Evolutionary conservation across 2,113 vertebrate genomes (phyloP).

Genomic region (Microtus richardsoni): DNA sequence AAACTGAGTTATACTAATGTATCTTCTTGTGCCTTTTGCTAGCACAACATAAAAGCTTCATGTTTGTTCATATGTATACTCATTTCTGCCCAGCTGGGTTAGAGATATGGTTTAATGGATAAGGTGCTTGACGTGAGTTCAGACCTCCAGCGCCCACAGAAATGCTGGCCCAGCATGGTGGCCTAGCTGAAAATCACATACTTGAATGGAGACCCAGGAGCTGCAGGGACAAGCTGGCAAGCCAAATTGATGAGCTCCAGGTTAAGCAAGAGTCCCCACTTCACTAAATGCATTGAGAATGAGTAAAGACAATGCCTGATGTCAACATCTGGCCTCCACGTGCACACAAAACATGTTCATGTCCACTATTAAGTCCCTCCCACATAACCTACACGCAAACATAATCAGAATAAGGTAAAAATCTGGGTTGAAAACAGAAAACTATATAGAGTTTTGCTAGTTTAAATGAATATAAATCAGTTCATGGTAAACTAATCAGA

Average conservation of each 20-base stretch:
- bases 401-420: background rate
- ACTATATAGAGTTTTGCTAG: background rate
- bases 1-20: background rate
- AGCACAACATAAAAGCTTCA: background rate
- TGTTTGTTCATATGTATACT: background rate
- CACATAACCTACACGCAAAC: background rate
- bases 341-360: background rate
- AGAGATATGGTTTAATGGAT: background rate
- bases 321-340: too few species aligned
- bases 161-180: background rate
- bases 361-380: background rate
- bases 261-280: background rate
- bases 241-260: background rate
- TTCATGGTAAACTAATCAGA: background rate
- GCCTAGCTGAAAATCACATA: background rate
- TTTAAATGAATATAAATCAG: conserved; percentile 38
- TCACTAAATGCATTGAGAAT: too few species aligned
- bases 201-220: too few species aligned
- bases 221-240: background rate
- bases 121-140: background rate
- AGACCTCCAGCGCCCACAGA: background rate
- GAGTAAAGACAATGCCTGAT: background rate
- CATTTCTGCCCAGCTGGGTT: background rate
- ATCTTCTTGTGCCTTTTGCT: background rate
- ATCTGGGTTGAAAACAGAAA: background rate